A percentile compares a stretch with the other conserved stretches of the same genome.
Evolutionary conservation across 2,113 vertebrate species (phyloP).

Genomic region (Phalacrocorax aristotelis): DNA sequence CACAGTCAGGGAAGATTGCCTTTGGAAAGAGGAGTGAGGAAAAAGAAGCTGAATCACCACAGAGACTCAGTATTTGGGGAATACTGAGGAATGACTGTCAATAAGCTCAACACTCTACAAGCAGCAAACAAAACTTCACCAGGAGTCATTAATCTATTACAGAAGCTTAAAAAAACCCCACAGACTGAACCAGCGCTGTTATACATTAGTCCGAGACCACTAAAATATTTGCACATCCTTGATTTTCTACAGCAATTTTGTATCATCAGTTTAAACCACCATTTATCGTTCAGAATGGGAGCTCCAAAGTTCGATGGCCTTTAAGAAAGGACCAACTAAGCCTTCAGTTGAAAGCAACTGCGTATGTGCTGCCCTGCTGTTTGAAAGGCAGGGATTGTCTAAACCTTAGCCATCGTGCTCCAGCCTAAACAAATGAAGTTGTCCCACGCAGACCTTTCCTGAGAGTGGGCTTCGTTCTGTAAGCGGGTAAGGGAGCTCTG

Average conservation of each 20-base stretch:
- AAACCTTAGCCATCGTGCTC: background rate
- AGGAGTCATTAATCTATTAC: background rate
- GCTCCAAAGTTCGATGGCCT: background rate
- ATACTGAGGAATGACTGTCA: background rate
- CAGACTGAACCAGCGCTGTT: background rate
- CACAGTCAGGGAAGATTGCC: accelerated
- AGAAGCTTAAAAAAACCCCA: background rate
- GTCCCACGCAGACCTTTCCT: background rate
- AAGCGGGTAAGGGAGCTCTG: background rate
- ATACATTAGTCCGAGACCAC: background rate
- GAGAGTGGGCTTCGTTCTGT: background rate
- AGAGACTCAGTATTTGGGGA: background rate
- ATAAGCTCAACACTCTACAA: background rate
- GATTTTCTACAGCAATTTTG: background rate
- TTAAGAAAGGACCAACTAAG: background rate
- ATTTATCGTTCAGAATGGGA: background rate
- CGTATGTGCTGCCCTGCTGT: too few relatives aligned
- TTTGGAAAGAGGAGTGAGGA: background rate
- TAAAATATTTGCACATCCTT: background rate
- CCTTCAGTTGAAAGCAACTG: background rate
- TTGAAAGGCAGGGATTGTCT: background rate
- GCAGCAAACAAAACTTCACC: background rate
- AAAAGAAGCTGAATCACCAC: background rate
- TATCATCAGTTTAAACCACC: background rate
- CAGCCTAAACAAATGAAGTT: background rate